Conservation (phyloP, 2,888 invertebrate species). For the Sclerodermus sp. region DNA sequence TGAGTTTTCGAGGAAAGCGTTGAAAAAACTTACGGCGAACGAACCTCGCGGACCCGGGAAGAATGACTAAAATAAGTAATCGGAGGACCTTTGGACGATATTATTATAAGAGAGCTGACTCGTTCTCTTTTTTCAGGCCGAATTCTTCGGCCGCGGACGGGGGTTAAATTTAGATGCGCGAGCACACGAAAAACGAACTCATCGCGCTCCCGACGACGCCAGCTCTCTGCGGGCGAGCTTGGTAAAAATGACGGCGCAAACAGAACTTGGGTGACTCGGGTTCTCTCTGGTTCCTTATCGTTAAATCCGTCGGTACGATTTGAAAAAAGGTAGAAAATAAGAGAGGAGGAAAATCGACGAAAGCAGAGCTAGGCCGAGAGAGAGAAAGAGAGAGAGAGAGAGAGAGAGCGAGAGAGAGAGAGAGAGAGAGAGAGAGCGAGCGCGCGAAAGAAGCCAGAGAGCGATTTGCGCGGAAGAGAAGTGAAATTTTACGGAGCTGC, state of each 20-base stretch:
- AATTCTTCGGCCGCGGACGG: conserved; percentile 18
- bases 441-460: not conserved
- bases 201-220: not conserved
- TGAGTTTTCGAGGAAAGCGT: too few relatives aligned
- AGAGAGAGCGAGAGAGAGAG: too few relatives aligned
- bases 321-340: too few relatives aligned
- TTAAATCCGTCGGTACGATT: too few relatives aligned
- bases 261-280: not conserved
- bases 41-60: too few relatives aligned
- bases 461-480: not conserved
- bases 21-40: too few relatives aligned
- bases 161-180: conserved; percentile 43
- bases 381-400: too few relatives aligned
- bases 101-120: conserved; percentile 16
- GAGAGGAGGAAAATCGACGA: too few relatives aligned
- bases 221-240: not conserved
- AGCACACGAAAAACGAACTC: conserved; percentile 39
- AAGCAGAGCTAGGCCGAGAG: too few relatives aligned
- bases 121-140: conserved; percentile 24
- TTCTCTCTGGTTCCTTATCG: too few relatives aligned
- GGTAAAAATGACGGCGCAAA: not conserved
- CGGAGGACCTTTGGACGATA: not conserved
- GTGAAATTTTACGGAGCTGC: not conserved
- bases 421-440: too few relatives aligned
- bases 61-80: too few relatives aligned